Evolutionary conservation across 2,113 vertebrate species (phyloP), one percentile per base, ranked within the genome.

Genomic region (Mystacornis crossleyi): DNA sequence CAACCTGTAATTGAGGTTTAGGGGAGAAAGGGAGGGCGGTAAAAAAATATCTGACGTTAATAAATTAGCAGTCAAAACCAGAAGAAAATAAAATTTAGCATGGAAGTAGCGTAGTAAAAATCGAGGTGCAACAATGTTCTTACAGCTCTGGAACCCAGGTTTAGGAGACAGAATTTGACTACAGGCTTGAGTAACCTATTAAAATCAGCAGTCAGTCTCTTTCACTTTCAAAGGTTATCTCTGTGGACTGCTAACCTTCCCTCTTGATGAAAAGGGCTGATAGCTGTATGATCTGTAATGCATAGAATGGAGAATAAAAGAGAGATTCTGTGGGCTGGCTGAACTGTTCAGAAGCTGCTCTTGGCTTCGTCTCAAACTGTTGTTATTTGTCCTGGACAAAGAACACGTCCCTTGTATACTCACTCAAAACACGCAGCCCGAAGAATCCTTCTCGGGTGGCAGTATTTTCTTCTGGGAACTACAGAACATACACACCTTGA

Each of bases 1-100:
- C 96, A 97, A 95, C 75, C 84, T 95, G 94, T 96, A 96, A 96
- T 94, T 91, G 89, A 91, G 40, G 91, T 86, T 95, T 89, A 83
- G 75, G 43, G 18, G 29, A 83, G 65, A 92, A 84, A 74, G 25
- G 53, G 72, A 82, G 24, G 28, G 67, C 4, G 3, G 73, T 94
- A 71, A 96, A 96, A 96, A 89, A 95, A 51, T 50, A 92, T 17
- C 72, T 97, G 95, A 72, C 79, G n/a, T 78, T 83, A 93, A 91
- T 85, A 93, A 70, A 96, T 97, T 88, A 97, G 64, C 57, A 90
- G 66, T 80, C 86, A 90, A 81, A 94, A 89, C 62, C 33, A 78
- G 84, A 81, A 97, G 78, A 83, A 95, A 89, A 73, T 64, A 75
- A 84, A 95, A 86, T 42, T 60, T 91, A 96, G 11, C 55, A 79